Evolutionary conservation across 2,888 invertebrate species (phyloP).

Genomic region (Fragum sueziense): DNA sequence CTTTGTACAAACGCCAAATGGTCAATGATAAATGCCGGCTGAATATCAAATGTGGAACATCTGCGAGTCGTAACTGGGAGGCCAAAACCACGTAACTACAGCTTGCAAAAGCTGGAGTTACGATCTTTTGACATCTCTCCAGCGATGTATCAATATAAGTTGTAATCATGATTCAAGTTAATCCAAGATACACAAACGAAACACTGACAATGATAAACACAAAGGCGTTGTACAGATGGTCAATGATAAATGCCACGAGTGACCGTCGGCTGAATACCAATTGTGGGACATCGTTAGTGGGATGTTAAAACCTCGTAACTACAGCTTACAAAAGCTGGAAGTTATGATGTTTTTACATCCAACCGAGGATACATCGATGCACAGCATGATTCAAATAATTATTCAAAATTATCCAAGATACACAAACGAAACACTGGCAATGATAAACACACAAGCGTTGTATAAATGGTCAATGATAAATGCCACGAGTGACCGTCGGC

Average conservation of each 20-base stretch:
- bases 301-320: no score
- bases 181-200: constrained; percentile 62
- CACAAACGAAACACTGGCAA: constrained; percentile 58
- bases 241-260: constrained; percentile 60
- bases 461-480: constrained; percentile 68
- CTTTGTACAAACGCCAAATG: constrained; percentile 64
- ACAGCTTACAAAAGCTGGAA: no score
- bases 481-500: constrained; percentile 49
- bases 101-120: no score
- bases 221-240: constrained; percentile 61
- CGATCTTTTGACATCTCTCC: no score
- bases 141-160: no score
- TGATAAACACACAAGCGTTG: constrained; percentile 55
- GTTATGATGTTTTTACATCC: no score
- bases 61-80: constrained; percentile 57
- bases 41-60: constrained; percentile 64
- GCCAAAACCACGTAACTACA: no score
- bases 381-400: no score
- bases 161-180: no score
- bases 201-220: constrained; percentile 56
- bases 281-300: constrained; percentile 64
- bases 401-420: constrained; percentile 61
- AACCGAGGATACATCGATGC: no score
- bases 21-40: constrained; percentile 54
- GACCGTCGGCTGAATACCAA: constrained; percentile 57